Conservation (phyloP, 2,888 invertebrate species). For the Sylvicola cinctus region DNA sequence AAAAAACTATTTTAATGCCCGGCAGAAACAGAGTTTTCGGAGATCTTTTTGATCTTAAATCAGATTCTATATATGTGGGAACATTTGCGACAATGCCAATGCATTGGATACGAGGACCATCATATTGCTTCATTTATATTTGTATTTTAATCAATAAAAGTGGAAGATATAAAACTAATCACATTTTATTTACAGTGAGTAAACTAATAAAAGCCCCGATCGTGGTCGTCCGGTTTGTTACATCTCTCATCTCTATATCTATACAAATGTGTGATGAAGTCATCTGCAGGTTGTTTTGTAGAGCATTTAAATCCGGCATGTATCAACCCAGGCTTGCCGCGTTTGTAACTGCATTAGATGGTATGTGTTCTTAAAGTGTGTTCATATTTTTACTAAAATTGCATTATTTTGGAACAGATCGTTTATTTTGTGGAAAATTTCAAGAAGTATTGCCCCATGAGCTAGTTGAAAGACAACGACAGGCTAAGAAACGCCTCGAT, state of each 20-base stretch:
- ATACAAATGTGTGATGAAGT: too few species aligned
- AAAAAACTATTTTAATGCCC: slow-evolving; percentile 5
- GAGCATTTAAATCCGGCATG: slow-evolving; percentile 22
- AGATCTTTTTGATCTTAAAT: slow-evolving; percentile 22
- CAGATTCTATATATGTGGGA: slow-evolving; percentile 7
- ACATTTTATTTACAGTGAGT: slow-evolving; percentile 28
- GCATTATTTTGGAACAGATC: too few species aligned
- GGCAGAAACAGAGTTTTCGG: slow-evolving; percentile 17
- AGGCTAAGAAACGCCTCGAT: slow-evolving; percentile 26
- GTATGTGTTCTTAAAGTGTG: too few species aligned
- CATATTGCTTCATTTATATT: slow-evolving; percentile 27
- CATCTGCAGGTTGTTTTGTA: slow-evolving; percentile 23
- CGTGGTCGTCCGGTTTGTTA: slow-evolving; percentile 25
- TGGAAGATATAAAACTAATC: too few species aligned
- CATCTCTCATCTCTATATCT: too few species aligned
- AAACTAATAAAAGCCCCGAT: slow-evolving; percentile 30
- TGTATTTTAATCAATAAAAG: slow-evolving; percentile 26
- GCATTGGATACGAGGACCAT: slow-evolving; percentile 1
- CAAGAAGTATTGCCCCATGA: slow-evolving; percentile 13
- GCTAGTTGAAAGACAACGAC: slow-evolving; percentile 17
- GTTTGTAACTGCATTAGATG: slow-evolving; percentile 35
- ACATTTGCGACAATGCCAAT: too few species aligned
- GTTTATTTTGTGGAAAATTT: too few species aligned
- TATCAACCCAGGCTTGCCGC: slow-evolving; percentile 34
- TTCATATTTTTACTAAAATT: too few species aligned